Evolutionary conservation across 2,888 invertebrate species (phyloP).

Genomic region (Chymomyza caudatula): DNA sequence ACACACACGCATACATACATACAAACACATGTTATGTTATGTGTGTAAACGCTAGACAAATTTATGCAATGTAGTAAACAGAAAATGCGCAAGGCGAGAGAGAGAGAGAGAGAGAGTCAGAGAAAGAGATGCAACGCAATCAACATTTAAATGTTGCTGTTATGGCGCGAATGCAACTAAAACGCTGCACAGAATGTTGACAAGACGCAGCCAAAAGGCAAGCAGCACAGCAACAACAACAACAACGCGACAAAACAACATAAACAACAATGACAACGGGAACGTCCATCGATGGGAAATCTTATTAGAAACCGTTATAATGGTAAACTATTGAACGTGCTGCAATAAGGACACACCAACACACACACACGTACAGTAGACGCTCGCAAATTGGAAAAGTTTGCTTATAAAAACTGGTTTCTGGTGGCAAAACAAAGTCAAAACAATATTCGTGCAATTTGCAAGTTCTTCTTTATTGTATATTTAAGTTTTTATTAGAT

Average conservation of each 20-base stretch:
- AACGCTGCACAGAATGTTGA: conserved; percentile 25
- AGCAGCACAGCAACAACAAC: conserved; percentile 17
- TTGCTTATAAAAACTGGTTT: not conserved
- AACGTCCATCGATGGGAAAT: conserved; percentile 42
- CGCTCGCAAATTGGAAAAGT: not conserved
- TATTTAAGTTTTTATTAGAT: no score
- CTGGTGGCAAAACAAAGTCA: not conserved
- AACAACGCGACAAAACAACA: conserved; percentile 18
- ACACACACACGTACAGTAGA: not conserved
- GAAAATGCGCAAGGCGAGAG: conserved; percentile 9
- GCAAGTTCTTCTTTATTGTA: not conserved
- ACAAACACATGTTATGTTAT: not conserved
- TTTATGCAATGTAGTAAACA: conserved; percentile 61
- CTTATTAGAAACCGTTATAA: conserved; percentile 50
- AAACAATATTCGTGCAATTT: not conserved
- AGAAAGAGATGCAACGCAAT: not conserved
- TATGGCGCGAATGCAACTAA: no score
- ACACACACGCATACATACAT: not conserved
- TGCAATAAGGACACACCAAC: not conserved
- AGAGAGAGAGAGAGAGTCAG: not conserved
- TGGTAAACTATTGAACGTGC: not conserved
- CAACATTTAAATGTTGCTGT: not conserved
- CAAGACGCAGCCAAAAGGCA: conserved; percentile 17
- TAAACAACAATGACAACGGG: conserved; percentile 26
- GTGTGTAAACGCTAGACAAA: conserved; percentile 33